A percentile compares a stretch with the other conserved stretches of the same genome.
Conservation (phyloP, 1,140 invertebrate species). For the Pogonomyrmex barbatus region DNA sequence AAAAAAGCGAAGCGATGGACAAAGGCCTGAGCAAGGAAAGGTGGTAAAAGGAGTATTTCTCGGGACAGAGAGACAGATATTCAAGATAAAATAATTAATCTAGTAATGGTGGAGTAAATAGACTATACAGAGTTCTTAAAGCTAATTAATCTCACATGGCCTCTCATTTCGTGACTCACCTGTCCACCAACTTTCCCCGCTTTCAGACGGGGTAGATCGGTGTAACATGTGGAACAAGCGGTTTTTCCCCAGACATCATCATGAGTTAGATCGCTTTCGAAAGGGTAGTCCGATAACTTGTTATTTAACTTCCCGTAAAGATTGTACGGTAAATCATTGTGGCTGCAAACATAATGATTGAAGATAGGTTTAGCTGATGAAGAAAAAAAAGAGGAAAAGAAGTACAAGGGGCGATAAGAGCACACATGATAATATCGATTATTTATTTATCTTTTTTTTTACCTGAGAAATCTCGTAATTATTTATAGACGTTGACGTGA, state of each 20-base stretch:
- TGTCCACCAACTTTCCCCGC: conserved; percentile 88
- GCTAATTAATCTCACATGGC: conserved; percentile 27
- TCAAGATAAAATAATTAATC: neutral
- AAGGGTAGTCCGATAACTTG: conserved; percentile 85
- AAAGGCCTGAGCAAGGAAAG: neutral
- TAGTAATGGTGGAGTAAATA: conserved; percentile 21
- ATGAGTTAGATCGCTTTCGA: conserved; percentile 84
- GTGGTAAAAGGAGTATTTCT: neutral
- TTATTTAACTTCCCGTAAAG: conserved; percentile 85
- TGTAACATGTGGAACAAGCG: conserved; percentile 81
- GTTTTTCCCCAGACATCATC: conserved; percentile 82
- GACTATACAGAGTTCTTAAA: neutral
- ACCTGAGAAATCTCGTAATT: neutral
- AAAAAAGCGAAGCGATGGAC: neutral
- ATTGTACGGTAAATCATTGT: conserved; percentile 88
- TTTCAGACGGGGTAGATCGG: conserved; percentile 87
- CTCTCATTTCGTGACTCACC: conserved; percentile 80
- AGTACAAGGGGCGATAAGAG: neutral
- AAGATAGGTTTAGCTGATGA: conserved; percentile 1
- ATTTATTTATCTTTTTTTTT: neutral
- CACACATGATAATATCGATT: neutral
- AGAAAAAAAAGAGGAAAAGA: neutral
- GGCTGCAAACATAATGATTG: conserved; percentile 82
- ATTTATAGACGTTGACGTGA: neutral
- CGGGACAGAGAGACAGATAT: neutral